Conservation (phyloP, 2,113 vertebrate species). For the Athene cunicularia region DNA sequence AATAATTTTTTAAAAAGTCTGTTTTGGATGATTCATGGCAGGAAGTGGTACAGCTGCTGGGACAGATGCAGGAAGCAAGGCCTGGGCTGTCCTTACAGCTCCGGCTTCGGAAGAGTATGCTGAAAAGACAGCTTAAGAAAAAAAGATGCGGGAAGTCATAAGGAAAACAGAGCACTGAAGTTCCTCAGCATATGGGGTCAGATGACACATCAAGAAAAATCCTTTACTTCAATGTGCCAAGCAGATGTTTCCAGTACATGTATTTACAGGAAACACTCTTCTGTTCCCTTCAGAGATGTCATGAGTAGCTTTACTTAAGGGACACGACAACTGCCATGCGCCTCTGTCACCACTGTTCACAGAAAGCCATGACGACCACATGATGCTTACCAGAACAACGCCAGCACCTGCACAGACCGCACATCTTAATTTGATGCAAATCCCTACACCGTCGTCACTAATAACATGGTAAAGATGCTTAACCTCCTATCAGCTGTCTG, state of each 20-base stretch:
- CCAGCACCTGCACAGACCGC: background rate
- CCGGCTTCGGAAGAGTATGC: background rate
- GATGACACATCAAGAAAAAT: conserved; percentile 35
- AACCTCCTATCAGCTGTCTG: background rate
- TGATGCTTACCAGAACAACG: background rate
- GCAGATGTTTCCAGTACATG: conserved; percentile 46
- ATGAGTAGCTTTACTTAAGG: background rate
- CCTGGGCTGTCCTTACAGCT: background rate
- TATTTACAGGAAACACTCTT: conserved; percentile 22
- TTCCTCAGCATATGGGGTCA: background rate
- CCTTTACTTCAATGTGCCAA: background rate
- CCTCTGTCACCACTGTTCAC: background rate
- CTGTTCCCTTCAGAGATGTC: background rate
- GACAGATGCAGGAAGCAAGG: conserved; percentile 28
- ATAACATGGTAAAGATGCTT: background rate
- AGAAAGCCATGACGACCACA: rapidly evolving
- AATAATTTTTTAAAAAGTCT: background rate
- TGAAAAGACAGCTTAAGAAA: background rate
- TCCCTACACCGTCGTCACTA: background rate
- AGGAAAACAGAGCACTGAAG: conserved; percentile 6
- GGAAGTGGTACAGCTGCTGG: conserved; percentile 56
- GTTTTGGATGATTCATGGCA: conserved; percentile 32
- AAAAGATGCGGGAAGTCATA: conserved; percentile 19
- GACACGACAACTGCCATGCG: background rate
- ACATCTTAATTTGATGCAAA: background rate